Evolutionary conservation across 2,888 invertebrate genomes (phyloP), one percentile per base, ranked within the genome.

Genomic region (Limnephilus auricula): DNA sequence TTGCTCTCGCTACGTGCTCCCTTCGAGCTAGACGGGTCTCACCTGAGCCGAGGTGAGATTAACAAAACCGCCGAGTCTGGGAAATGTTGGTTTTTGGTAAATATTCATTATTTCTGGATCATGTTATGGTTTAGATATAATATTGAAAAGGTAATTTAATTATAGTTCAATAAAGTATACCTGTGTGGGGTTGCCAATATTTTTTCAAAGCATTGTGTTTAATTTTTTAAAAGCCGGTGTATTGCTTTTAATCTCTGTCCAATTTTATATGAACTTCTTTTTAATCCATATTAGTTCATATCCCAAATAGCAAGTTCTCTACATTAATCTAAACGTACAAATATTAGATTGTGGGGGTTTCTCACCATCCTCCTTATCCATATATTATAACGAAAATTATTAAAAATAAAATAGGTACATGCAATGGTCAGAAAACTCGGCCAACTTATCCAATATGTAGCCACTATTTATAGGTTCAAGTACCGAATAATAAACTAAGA

Each of bases 1-100:
- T 86, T 86, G 45, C 45, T 45, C 30, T 50, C n/a, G 86, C 50
- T 86, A 86, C 86, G 86, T 86, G 86, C 86, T 32, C 18, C n/a
- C 65, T 6, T n/a, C 45, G 65, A 25, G 18, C 45, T 45, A 32
- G 45, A 45, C 31, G 30, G 86, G 45, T 86, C 86, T 45, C 50
- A 50, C 80, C 32, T 34, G 31, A 82, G 80, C 32, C 31, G 86
- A 45, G 40, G 84, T 84, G 34, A 30, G 85, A 85, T 85, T 45
- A 85, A 40, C 40, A 85, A 85, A 85, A 40, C 13, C 25, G 45
- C 85, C 15, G 85, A 85, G 30, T 85, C 37, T 85, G 30, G 30
- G 85, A 85, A 65, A 65, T 65, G 65, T 25, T 25, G 9, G 65
- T 25, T 65, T 65, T 40, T 45, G n/a, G 37, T 34, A 32, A 82